Percentiles rank a stretch among this genome's conserved stretches.
phyloP scores from a whole-genome alignment of 2,888 invertebrate genomes.

The Notodonta ziczac region DNA sequence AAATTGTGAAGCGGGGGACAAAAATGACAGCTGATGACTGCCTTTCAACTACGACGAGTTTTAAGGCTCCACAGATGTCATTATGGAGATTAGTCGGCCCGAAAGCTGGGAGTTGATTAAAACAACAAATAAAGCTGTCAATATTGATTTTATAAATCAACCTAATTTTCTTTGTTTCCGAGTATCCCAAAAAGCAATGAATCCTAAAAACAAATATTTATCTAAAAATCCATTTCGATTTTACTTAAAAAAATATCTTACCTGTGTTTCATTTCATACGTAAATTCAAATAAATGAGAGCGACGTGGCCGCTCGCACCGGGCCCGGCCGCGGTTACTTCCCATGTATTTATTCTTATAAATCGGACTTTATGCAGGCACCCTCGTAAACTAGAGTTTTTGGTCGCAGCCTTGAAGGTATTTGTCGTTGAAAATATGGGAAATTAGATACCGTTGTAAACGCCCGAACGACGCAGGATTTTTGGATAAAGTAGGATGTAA shows the following conservation, averaged over 20 bases:
- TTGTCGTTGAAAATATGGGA: slow-evolving; percentile 42
- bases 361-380: slow-evolving; percentile 59
- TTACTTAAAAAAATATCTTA: slow-evolving; percentile 12
- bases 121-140: no score
- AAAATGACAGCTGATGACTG: no score
- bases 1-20: no score
- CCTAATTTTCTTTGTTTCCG: no score
- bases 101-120: no score
- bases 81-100: no score
- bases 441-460: slow-evolving; percentile 35
- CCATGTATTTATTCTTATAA: slow-evolving; percentile 65
- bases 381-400: slow-evolving; percentile 60
- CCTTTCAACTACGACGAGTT: no score
- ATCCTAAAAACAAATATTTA: no score
- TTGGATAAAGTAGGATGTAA: slow-evolving; percentile 6
- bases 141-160: no score
- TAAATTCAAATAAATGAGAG: slow-evolving; percentile 49
- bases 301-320: slow-evolving; percentile 37
- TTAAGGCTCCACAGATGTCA: no score
- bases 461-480: slow-evolving; percentile 10
- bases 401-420: slow-evolving; percentile 41
- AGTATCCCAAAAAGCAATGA: no score
- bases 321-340: slow-evolving; percentile 43
- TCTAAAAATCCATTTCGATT: neutral
- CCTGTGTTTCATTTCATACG: slow-evolving; percentile 36